phyloP scores from a whole-genome alignment of 2,797 vertebrate genomes.

The Eremophila alpestris region DNA sequence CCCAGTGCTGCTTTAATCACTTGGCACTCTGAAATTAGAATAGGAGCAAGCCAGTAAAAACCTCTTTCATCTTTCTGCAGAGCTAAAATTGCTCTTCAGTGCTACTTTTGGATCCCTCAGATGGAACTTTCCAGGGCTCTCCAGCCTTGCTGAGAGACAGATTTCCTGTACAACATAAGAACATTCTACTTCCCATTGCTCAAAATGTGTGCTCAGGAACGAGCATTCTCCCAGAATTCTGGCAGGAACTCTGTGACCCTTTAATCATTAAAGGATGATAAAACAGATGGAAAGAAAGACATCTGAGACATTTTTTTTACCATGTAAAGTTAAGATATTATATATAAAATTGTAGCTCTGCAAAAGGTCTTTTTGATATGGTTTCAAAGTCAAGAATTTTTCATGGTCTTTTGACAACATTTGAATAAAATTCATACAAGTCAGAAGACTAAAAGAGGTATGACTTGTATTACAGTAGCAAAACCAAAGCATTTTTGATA shows the following conservation, averaged over 20 bases:
- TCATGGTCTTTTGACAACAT: neutral
- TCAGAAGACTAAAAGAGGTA: neutral
- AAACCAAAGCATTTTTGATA: neutral
- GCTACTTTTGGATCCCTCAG: conserved; percentile 22
- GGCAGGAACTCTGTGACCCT: neutral
- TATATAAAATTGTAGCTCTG: neutral
- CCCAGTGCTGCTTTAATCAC: conserved; percentile 22
- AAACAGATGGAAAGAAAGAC: neutral
- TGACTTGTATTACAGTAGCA: neutral
- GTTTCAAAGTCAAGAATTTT: neutral
- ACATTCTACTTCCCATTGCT: neutral
- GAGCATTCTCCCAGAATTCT: neutral
- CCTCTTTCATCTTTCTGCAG: conserved; percentile 19
- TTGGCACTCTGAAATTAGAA: conserved; percentile 52
- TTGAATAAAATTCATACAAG: neutral
- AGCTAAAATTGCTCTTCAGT: conserved; percentile 17
- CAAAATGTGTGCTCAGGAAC: neutral
- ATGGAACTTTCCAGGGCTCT: conserved; percentile 9
- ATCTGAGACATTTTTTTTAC: neutral
- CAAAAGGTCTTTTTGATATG: neutral
- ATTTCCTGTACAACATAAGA: neutral
- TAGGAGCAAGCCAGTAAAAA: conserved; percentile 17
- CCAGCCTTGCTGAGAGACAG: conserved; percentile 18
- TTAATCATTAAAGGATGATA: neutral
- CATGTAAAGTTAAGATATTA: neutral